Evolutionary conservation across 2,888 invertebrate species (phyloP).

Genomic region (Bimastos eiseni): DNA sequence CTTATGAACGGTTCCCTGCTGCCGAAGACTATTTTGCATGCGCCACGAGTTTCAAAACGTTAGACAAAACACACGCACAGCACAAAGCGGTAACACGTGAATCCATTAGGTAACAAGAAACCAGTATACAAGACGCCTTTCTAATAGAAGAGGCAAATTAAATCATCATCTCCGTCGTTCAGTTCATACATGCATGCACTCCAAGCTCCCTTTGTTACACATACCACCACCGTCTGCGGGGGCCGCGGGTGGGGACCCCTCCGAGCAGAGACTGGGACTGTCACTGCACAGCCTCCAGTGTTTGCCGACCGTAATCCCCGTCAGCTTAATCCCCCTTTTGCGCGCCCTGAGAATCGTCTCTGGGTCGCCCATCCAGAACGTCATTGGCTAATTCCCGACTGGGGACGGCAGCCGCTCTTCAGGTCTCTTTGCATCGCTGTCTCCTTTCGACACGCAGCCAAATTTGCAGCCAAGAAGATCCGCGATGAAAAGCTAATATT

Average conservation of each 20-base stretch:
- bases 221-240: not conserved
- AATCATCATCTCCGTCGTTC: not conserved
- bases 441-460: not conserved
- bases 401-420: not conserved
- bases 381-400: not conserved
- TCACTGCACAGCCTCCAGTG: not conserved
- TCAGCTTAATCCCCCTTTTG: not conserved
- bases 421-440: not conserved
- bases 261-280: not conserved
- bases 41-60: not conserved
- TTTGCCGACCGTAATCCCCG: not conserved
- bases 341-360: not conserved
- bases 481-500: not conserved
- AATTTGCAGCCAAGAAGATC: not conserved
- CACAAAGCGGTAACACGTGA: not conserved
- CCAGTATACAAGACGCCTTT: not conserved
- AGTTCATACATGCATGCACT: not conserved
- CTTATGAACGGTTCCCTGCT: not conserved
- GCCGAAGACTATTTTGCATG: not conserved
- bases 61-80: not conserved
- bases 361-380: not conserved
- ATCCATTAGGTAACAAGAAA: not conserved
- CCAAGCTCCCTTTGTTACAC: not conserved
- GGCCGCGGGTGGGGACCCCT: not conserved
- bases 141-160: not conserved